Evolutionary conservation across 2,797 vertebrate genomes (phyloP), one percentile per base, ranked within the genome.

Genomic region (Remorina albescens): DNA sequence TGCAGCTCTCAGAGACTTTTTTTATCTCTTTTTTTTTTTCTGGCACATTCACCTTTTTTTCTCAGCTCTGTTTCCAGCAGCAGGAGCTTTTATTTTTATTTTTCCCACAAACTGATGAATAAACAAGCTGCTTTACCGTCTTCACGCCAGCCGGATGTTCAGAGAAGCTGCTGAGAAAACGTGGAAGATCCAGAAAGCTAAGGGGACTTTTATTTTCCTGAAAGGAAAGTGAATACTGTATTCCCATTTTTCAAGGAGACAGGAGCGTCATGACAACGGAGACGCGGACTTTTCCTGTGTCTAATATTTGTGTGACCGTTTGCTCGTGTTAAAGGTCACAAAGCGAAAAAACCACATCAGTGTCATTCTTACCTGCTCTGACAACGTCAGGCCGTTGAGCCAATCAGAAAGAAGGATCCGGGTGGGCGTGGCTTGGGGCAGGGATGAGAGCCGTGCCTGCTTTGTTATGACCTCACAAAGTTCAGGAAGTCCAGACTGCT

Each of bases 1-100:
- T 58, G 42, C 18, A 16, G 66, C 25, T 28, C 55, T 19, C 55
- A 2, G 49, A 47, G 67, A 25, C 32, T 54, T 21, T 65, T 65
- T 47, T 41, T 54, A 34, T 37, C 23, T 25, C 2, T 4, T 11
- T 37, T 6, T 25, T 53, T 13, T 54, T 59, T 70, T 30, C 37
- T 0, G 8, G 8, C 36, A 37, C 32, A 44, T 51, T 47, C 28
- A 12, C 32, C 30, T 30, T 9, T 2, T 18, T 37, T 37, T 16
- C 16, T 41, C 19, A 6, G 6, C 36, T 5, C 50, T 42, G 25
- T 67, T 25, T n/a, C 21, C 13, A 44, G n/a, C 23, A 39, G 18
- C 23, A 37, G 36, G 9, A 37, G 12, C 10, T 2, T 34, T 42
- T 39, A n/a, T n/a, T n/a, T n/a, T n/a, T n/a, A n/a, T n/a, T n/a